A percentile compares a stretch with the other conserved stretches of the same genome.
These are phyloP conservation scores for Ara ararauna DNA, from an alignment of 2,797 vertebrate genomes.

Conservation along the genomic window DNA sequence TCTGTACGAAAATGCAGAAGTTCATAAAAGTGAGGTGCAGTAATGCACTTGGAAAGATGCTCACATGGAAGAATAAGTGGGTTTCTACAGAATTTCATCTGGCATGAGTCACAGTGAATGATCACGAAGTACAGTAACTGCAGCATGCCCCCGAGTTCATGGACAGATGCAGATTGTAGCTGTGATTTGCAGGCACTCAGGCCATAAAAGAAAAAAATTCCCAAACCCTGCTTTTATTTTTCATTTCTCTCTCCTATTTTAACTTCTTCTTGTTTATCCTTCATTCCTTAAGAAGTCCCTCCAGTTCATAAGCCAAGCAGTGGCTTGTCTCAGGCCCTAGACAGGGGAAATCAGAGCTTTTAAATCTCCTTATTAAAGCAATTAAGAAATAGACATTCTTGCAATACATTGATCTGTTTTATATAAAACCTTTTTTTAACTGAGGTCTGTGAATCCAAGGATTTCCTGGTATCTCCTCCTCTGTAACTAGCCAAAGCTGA, in stretches of 20 bases:
- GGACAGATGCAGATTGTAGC: not conserved
- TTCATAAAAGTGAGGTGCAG: slow-evolving; percentile 1
- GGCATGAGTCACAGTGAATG: not conserved
- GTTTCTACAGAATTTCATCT: not conserved
- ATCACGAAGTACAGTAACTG: not conserved
- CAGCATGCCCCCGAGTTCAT: not conserved
- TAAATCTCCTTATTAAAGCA: not conserved
- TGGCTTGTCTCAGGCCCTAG: not conserved
- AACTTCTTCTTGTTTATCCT: not conserved
- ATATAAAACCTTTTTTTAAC: not conserved
- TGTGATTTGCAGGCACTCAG: not conserved
- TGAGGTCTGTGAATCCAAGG: not conserved
- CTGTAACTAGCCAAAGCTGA: slow-evolving; percentile 9
- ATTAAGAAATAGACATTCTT: not conserved
- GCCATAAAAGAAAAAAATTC: not conserved
- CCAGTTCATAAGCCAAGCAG: not conserved
- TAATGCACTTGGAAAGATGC: not conserved
- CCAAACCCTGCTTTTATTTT: not conserved
- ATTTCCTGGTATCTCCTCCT: slow-evolving; percentile 17
- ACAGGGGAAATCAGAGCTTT: not conserved
- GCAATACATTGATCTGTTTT: not conserved
- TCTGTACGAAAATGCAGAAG: not conserved
- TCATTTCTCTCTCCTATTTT: not conserved
- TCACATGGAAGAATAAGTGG: not conserved
- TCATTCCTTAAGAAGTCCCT: not conserved